Evolutionary conservation across 2,888 invertebrate species (phyloP), one percentile per base, ranked within the genome.

Genomic region (Drosophila emarginata): DNA sequence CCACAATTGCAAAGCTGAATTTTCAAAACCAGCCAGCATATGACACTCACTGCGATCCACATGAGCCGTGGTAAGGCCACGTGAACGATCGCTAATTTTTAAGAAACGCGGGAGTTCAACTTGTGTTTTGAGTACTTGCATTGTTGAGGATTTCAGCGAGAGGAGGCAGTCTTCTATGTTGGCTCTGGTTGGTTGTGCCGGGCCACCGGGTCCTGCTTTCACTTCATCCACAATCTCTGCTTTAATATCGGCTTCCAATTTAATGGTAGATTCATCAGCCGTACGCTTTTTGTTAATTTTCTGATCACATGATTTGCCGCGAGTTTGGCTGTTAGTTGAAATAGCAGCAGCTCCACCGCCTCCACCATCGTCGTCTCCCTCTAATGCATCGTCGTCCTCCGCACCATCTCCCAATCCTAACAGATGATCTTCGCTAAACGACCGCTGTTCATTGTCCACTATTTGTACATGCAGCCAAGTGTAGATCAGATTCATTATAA

Each of bases 401-500:
- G 78, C 66, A 12, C 87, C 89, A 5, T 79, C 80, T 39, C 52
- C 68, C 0, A 76, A 26, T 6, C 82, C 81, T 51, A 89, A 76
- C 32, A 90, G 39, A 26, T 80, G 76, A 72, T 89, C 90, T 59
- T 91, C 91, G 0, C 77, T 87, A 32, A 82, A 87, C 12, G 87
- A 78, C 0, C 76, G 81, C 57, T 90, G 86, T 56, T 91, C 89
- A 14, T 90, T 86, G 90, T 92, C 93, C 68, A 92, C 93, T 37
- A 94, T 92, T 71, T 94, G 94, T 74, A 94, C 92, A 77, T 94
- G 94, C 71, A 94, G 93, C 94, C 94, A 94, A 4, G 93, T 93
- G 79, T 94, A 93, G 11, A 94, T 86, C 63, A 95, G 94, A 93
- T 95, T 95, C 89, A 95, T 93, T 60, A 95, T 91, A 60, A 95